Evolutionary conservation across 2,888 invertebrate species (phyloP), one percentile per base, ranked within the genome.

Genomic region (Noctua janthina): DNA sequence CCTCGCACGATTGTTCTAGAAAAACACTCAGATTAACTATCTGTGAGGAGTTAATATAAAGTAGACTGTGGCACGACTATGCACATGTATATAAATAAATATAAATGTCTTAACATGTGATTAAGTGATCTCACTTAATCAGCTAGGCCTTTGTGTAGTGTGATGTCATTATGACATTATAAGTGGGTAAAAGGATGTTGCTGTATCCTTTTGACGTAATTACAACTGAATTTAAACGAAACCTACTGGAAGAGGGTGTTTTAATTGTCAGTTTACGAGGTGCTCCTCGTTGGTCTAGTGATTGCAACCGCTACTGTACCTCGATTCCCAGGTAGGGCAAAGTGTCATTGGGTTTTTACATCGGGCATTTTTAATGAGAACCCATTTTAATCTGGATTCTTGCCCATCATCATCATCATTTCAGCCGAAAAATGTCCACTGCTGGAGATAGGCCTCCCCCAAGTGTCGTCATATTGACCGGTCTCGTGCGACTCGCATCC

Each of bases 81-180:
- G 82, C 87, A 67, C 62, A 78, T 82, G 17, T 54, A 73, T 86
- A 68, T 74, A 68, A 76, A 82, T 74, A 82, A 69, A 76, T 76
- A 73, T 56, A 83, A 70, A 56, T 84, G 35, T 73, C 35, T 62
- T 70, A 51, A 49, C 70, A 54, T 54, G 54, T 54, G 3, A 23
- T 23, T 8, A 59, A 72, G 49, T 54, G 46, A 70, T 77, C 66
- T 74, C 23, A 76, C 46, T 49, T 69, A 23, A 43, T 69, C 20
- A 20, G 35, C 15, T 72, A 56, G 23, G 69, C 11, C 74, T 70
- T 74, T 64, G 29, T 23, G 43, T 29, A 23, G 29, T 29, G n/a
- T 79, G 74, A 79, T 39, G 15, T 79, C 74, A 79, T 67, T 1
- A 54, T 83, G 70, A 71, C 29, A 46, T 79, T 69, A 62, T 78